Evolutionary conservation across 53 echinoderm and acorn worm genomes (phyloP).

Genomic region (Temnopleurus reevesii): DNA sequence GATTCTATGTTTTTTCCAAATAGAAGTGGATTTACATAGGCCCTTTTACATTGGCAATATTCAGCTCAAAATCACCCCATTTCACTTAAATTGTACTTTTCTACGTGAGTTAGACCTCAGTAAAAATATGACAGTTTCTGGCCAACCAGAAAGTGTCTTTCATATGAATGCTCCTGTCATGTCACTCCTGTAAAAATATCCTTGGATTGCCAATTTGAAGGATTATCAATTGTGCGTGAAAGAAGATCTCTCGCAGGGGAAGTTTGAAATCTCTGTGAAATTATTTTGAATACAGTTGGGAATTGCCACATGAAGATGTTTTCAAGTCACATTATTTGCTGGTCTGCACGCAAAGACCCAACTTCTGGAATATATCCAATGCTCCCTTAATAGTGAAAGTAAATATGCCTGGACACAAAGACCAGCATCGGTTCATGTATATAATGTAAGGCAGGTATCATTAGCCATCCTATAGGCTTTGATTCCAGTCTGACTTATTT

Average conservation of each 20-base stretch:
- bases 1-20: not conserved
- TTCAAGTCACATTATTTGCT: not conserved
- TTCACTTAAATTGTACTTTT: too few species aligned
- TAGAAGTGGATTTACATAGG: too few species aligned
- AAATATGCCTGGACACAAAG: not conserved
- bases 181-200: not conserved
- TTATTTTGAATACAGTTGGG: not conserved
- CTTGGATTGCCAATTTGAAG: not conserved
- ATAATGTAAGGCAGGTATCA: not conserved
- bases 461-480: too few species aligned
- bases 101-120: too few species aligned
- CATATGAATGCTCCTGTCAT: not conserved
- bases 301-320: not conserved
- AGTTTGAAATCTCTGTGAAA: constrained; percentile 30
- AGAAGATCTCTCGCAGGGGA: not conserved
- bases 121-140: too few species aligned
- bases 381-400: too few species aligned
- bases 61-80: too few species aligned
- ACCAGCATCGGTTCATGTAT: not conserved
- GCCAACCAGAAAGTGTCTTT: too few species aligned
- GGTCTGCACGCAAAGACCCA: too few species aligned
- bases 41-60: too few species aligned
- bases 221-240: not conserved
- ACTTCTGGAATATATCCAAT: too few species aligned
- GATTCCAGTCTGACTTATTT: too few species aligned